These are phyloP conservation scores for Typhlichthys eigenmanni DNA, from an alignment of 2,797 vertebrate genomes.

Conservation along the genomic window DNA sequence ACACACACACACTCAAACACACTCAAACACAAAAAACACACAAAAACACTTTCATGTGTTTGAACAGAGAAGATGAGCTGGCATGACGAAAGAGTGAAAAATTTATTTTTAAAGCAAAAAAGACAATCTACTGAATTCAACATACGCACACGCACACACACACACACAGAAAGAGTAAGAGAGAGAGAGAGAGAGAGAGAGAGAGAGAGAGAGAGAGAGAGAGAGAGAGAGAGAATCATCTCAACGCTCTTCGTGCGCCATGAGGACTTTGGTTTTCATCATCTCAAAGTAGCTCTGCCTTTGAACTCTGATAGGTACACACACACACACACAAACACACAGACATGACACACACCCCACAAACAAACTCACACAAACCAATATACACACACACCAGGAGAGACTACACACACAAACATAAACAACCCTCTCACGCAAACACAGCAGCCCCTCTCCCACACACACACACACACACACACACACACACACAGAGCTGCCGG, in stretches of 20 bases:
- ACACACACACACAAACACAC: conserved; percentile 6
- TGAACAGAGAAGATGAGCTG: neutral
- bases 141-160: neutral
- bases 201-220: conserved; percentile 27
- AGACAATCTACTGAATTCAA: neutral
- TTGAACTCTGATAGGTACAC: conserved; percentile 53
- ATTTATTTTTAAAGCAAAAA: neutral
- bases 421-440: conserved; percentile 31
- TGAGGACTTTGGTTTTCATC: conserved; percentile 50
- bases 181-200: conserved; percentile 8
- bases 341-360: neutral
- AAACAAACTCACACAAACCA: neutral
- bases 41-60: neutral
- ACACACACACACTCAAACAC: neutral
- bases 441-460: conserved; percentile 21
- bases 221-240: conserved; percentile 39
- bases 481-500: conserved; percentile 32
- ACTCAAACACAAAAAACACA: neutral
- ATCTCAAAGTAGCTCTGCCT: conserved; percentile 65
- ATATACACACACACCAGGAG: neutral
- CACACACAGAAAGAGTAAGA: neutral
- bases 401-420: conserved; percentile 15
- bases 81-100: conserved; percentile 1
- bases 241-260: conserved; percentile 42
- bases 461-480: conserved; percentile 2